These are phyloP conservation scores for Fragum whitleyi DNA, from an alignment of 2,888 invertebrate genomes.

Conservation along the genomic window DNA sequence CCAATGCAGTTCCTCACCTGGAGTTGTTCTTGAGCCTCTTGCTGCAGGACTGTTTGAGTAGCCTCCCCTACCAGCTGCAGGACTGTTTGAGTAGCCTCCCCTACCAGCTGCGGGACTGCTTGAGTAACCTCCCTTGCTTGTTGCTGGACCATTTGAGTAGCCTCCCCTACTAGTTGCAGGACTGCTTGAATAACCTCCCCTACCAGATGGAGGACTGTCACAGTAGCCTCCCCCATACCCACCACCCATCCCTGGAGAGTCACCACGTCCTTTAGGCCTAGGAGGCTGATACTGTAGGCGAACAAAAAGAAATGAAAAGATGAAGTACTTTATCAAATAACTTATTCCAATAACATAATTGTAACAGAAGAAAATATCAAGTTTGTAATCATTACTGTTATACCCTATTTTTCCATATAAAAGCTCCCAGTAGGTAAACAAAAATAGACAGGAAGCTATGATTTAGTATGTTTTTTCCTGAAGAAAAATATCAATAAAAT, in stretches of 20 bases:
- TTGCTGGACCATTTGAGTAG: background rate
- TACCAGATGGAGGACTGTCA: conserved; percentile 12
- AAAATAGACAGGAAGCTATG: too few species aligned
- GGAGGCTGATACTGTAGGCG: conserved; percentile 28
- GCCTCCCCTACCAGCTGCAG: conserved; percentile 29
- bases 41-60: conserved; percentile 33
- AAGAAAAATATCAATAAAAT: too few species aligned
- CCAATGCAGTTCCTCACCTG: background rate
- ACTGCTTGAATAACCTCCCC: conserved; percentile 30
- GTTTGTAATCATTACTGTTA: too few species aligned
- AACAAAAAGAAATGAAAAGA: background rate
- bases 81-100: conserved; percentile 12
- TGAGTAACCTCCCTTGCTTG: conserved; percentile 46
- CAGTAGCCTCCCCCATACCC: conserved; percentile 46
- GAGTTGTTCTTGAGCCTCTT: background rate
- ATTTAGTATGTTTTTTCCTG: too few species aligned
- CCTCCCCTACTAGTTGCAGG: conserved; percentile 26
- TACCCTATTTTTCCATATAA: too few species aligned
- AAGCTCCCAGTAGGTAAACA: too few species aligned
- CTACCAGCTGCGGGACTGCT: conserved; percentile 15
- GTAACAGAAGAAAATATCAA: too few species aligned
- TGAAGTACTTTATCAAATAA: too few species aligned
- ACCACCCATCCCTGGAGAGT: conserved; percentile 30
- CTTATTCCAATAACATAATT: background rate
- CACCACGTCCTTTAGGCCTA: conserved; percentile 25